phyloP scores from a whole-genome alignment of 2,113 vertebrate genomes.

The Phylloscopus trochiloides region DNA sequence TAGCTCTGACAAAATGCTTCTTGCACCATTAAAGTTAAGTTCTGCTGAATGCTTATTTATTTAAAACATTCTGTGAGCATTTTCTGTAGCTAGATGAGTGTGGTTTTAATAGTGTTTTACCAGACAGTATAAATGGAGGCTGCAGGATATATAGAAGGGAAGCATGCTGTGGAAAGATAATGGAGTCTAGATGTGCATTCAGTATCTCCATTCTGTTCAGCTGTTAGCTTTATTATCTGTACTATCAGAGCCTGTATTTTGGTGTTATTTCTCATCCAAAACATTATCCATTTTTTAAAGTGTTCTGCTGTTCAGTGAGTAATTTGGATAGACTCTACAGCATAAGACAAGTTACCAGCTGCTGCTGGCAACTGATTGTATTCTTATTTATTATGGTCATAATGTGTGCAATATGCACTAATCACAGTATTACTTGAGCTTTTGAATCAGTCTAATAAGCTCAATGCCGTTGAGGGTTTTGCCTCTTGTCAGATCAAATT shows the following conservation, averaged over 20 bases:
- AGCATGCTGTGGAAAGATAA: neutral
- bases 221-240: neutral
- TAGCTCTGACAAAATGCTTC: neutral
- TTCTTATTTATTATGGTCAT: neutral
- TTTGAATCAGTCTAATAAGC: neutral
- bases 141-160: neutral
- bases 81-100: neutral
- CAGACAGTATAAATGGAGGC: neutral
- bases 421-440: conserved; percentile 17
- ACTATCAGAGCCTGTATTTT: neutral
- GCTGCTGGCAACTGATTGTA: neutral
- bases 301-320: neutral
- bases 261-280: conserved; percentile 10
- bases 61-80: conserved; percentile 6
- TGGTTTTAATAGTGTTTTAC: neutral
- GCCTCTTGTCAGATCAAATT: neutral
- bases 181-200: neutral
- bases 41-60: conserved; percentile 13
- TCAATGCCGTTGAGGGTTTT: neutral
- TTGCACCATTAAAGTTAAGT: neutral
- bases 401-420: neutral
- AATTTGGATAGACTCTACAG: neutral
- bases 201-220: neutral
- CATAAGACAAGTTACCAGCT: neutral
- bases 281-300: neutral